Percentiles rank a stretch among this genome's conserved stretches.
These are phyloP conservation scores for Dioctria rufipes DNA, from an alignment of 2,888 invertebrate species.

Conservation along the genomic window DNA sequence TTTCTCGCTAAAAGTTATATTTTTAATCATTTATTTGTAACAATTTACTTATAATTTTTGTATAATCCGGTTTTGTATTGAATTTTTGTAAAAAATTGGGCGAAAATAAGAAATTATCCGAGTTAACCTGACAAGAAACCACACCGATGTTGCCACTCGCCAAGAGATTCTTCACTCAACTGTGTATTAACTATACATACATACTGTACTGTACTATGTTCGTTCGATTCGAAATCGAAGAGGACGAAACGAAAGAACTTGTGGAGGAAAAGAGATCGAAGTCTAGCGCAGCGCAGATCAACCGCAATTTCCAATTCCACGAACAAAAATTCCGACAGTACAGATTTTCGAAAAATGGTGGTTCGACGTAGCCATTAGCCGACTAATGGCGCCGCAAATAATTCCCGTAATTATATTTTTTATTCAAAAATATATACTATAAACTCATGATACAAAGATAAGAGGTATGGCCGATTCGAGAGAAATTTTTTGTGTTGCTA, in stretches of 20 bases:
- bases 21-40: not conserved
- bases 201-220: not conserved
- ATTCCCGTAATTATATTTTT: not conserved
- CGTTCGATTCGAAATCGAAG: slow-evolving; percentile 35
- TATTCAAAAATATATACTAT: too few relatives aligned
- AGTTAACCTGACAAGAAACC: slow-evolving; percentile 45
- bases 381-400: not conserved
- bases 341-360: slow-evolving; percentile 19
- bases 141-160: slow-evolving; percentile 30
- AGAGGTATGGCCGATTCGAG: too few relatives aligned
- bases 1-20: not conserved
- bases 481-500: too few relatives aligned
- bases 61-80: not conserved
- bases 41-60: not conserved
- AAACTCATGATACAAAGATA: too few relatives aligned
- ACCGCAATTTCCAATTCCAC: not conserved
- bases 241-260: not conserved
- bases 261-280: slow-evolving; percentile 1
- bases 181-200: not conserved
- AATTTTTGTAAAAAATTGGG: slow-evolving; percentile 9
- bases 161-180: slow-evolving; percentile 36
- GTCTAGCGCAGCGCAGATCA: too few relatives aligned
- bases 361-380: not conserved
- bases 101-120: slow-evolving; percentile 20
- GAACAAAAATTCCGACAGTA: slow-evolving; percentile 6